Evolutionary conservation across 37 sponge, comb jelly and placozoan species (phyloP).

Genomic region (Aphrocallistes beatrix): DNA sequence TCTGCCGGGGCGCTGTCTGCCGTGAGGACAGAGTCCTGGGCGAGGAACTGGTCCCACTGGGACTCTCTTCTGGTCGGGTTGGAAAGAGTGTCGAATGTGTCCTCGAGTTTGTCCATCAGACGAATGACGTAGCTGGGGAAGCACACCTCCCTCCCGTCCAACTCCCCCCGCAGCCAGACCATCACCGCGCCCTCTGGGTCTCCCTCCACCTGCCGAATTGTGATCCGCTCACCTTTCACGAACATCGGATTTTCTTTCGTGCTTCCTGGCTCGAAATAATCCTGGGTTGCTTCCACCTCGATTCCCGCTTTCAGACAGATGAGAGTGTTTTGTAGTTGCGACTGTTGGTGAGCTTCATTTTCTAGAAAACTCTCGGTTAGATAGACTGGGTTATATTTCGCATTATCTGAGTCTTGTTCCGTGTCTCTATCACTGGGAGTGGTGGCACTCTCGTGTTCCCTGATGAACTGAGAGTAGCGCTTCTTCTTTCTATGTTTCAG

Average conservation of each 20-base stretch:
- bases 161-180: neutral
- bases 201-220: neutral
- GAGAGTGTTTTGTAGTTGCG: neutral
- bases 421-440: neutral
- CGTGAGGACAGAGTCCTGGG: neutral
- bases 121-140: neutral
- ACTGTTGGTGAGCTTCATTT: neutral
- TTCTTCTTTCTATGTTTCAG: neutral
- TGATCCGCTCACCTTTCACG: neutral
- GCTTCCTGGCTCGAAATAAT: neutral
- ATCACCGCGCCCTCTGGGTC: neutral
- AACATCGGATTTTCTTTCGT: neutral
- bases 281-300: neutral
- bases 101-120: neutral
- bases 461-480: neutral
- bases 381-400: neutral
- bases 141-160: neutral
- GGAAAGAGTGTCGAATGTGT: constrained; percentile 12
- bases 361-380: neutral
- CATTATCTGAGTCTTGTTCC: neutral
- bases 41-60: neutral
- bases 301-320: too few relatives aligned
- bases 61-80: neutral
- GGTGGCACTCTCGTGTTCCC: neutral
- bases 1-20: neutral